Conservation (phyloP, 2,888 invertebrate species). For the Subacronicta megacephala region DNA sequence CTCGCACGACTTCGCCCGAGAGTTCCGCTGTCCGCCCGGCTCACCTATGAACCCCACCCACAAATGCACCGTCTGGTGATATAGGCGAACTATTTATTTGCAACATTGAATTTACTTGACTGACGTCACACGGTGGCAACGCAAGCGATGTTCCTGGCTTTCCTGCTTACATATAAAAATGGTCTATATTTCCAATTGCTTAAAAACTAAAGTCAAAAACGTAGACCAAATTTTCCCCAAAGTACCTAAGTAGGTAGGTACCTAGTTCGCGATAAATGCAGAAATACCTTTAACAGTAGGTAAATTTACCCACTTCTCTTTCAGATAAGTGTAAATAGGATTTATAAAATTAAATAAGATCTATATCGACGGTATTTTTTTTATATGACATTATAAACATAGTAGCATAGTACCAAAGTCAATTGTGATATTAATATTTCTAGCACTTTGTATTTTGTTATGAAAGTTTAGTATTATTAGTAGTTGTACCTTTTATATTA, state of each 20-base stretch:
- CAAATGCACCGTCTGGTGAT: conserved; percentile 94
- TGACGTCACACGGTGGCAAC: too few relatives aligned
- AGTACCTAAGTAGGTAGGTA: too few relatives aligned
- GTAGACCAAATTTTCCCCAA: too few relatives aligned
- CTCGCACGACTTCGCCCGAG: conserved; percentile 93
- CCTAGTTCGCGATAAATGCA: too few relatives aligned
- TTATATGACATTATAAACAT: neutral
- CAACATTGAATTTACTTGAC: too few relatives aligned
- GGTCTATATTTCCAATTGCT: too few relatives aligned
- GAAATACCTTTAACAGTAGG: too few relatives aligned
- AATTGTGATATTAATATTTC: conserved; percentile 45
- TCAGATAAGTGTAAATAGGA: neutral
- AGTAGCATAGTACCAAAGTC: conserved; percentile 24
- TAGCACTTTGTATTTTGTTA: conserved; percentile 46
- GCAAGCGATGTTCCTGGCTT: neutral
- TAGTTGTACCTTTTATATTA: conserved; percentile 38
- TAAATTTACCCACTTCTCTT: too few relatives aligned
- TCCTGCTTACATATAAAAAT: too few relatives aligned
- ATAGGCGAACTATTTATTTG: neutral
- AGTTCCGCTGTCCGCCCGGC: conserved; percentile 92
- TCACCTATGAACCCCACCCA: conserved; percentile 94
- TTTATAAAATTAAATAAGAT: neutral
- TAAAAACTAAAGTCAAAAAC: too few relatives aligned
- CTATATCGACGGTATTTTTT: neutral
- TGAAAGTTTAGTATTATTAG: conserved; percentile 42